phyloP scores from a whole-genome alignment of 2,797 vertebrate species.

The Acomys russatus region DNA sequence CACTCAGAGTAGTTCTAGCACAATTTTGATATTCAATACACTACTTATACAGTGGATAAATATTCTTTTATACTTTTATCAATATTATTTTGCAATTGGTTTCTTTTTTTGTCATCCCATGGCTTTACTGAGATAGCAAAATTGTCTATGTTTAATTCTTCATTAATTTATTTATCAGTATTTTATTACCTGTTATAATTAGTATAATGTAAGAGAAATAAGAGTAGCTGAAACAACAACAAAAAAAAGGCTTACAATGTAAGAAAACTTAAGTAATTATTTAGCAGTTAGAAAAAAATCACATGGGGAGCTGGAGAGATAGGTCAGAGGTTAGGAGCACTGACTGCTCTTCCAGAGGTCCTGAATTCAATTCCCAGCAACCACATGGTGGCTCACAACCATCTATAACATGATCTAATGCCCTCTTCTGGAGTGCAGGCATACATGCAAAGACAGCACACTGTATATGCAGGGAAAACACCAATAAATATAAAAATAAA shows the following conservation, averaged over 20 bases:
- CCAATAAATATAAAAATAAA: too few species aligned
- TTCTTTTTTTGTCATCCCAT: not conserved
- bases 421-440: too few species aligned
- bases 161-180: conserved; percentile 40
- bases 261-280: conserved; percentile 42
- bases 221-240: conserved; percentile 58
- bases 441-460: too few species aligned
- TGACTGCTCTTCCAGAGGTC: too few species aligned
- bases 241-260: not conserved
- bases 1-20: not conserved
- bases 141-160: not conserved
- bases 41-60: not conserved
- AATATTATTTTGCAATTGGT: not conserved
- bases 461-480: too few species aligned
- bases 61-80: not conserved
- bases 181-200: not conserved
- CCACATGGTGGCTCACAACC: too few species aligned
- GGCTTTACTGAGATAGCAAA: conserved; percentile 44
- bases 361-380: too few species aligned
- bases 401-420: too few species aligned
- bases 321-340: too few species aligned
- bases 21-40: not conserved
- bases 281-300: conserved; percentile 27
- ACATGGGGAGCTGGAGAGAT: too few species aligned
- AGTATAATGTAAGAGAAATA: not conserved